These are phyloP conservation scores for Andrena camellia DNA, from an alignment of 2,888 invertebrate species.

Conservation along the genomic window DNA sequence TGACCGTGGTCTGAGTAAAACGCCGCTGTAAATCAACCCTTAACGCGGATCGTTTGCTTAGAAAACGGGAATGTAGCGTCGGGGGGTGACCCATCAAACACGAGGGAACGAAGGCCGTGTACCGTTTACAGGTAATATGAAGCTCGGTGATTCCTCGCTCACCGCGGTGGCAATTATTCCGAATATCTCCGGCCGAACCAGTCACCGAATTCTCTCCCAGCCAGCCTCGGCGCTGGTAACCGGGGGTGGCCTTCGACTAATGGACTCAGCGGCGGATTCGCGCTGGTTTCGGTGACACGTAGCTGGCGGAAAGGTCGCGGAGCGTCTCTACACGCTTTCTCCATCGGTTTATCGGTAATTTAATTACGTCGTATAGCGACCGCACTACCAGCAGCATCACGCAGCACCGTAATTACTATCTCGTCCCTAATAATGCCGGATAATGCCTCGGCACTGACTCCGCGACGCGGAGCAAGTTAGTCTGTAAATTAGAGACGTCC, in stretches of 20 bases:
- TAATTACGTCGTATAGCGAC: slow-evolving; percentile 65
- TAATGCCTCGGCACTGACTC: slow-evolving; percentile 55
- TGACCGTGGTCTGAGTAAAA: slow-evolving; percentile 29
- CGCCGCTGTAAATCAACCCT: slow-evolving; percentile 43
- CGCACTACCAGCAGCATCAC: slow-evolving; percentile 52
- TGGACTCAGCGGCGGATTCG: slow-evolving; percentile 25
- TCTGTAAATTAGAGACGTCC: slow-evolving; percentile 65
- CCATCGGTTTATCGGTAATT: slow-evolving; percentile 69
- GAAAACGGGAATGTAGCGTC: slow-evolving; percentile 16
- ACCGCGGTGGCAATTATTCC: slow-evolving; percentile 5
- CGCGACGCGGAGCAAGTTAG: slow-evolving; percentile 62
- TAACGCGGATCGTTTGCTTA: slow-evolving; percentile 42
- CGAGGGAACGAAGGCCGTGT: slow-evolving; percentile 12
- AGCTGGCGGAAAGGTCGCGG: neutral
- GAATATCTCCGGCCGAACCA: slow-evolving; percentile 6
- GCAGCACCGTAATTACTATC: slow-evolving; percentile 65
- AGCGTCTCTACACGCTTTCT: slow-evolving; percentile 53
- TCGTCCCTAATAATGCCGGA: slow-evolving; percentile 63
- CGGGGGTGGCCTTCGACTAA: slow-evolving; percentile 15
- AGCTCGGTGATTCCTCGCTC: neutral
- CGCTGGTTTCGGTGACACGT: slow-evolving; percentile 25
- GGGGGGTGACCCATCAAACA: slow-evolving; percentile 10
- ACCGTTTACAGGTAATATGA: slow-evolving; percentile 39
- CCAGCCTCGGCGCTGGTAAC: neutral
- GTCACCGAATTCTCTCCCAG: neutral